A percentile compares a stretch with the other conserved stretches of the same genome.
Evolutionary conservation across 2,888 invertebrate genomes (phyloP).

Genomic region (Odontocerum albicorne): DNA sequence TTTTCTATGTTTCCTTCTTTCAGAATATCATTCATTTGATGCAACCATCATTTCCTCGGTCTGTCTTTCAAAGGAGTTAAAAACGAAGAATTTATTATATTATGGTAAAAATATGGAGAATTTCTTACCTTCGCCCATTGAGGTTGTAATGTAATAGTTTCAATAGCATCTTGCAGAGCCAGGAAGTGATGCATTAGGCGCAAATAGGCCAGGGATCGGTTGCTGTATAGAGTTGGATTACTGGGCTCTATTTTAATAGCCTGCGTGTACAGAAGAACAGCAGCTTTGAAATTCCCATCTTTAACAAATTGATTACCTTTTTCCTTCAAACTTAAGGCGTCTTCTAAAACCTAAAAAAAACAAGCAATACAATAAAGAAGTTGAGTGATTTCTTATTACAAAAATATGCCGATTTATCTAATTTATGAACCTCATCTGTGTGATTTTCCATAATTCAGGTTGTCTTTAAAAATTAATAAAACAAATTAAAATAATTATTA

Average conservation of each 20-base stretch:
- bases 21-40: no score
- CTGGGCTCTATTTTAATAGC: constrained; percentile 73
- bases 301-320: constrained; percentile 77
- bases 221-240: constrained; percentile 74
- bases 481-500: no score
- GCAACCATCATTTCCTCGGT: no score
- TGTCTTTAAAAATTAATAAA: no score
- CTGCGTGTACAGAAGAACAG: constrained; percentile 76
- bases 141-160: constrained; percentile 72
- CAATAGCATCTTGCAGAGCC: constrained; percentile 76
- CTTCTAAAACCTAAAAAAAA: constrained; percentile 13
- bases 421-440: no score
- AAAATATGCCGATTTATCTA: no score
- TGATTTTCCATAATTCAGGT: no score
- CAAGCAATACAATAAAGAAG: background rate
- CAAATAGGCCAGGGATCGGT: constrained; percentile 78
- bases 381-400: no score
- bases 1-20: no score
- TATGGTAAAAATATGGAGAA: background rate
- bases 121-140: constrained; percentile 73
- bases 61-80: no score
- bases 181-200: constrained; percentile 76
- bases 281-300: constrained; percentile 72
- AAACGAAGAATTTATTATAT: no score
- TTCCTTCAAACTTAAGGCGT: constrained; percentile 56